Conservation (phyloP, 2,888 invertebrate genomes). For the Drosophila colorata region DNA sequence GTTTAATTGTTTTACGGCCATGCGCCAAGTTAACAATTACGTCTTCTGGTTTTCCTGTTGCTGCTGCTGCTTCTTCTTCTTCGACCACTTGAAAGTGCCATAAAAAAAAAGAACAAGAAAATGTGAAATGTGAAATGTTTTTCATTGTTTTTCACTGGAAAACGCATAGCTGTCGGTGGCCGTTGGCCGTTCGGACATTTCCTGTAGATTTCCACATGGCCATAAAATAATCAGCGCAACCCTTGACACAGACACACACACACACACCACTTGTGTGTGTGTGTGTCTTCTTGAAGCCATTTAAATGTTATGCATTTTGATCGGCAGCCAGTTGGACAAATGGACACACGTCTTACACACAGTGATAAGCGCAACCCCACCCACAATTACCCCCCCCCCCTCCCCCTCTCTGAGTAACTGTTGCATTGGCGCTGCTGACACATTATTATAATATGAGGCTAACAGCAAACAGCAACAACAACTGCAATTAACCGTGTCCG, state of each 20-base stretch:
- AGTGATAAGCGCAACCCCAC: slow-evolving; percentile 29
- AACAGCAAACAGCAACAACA: neutral
- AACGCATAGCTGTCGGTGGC: slow-evolving; percentile 34
- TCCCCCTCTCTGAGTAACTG: neutral
- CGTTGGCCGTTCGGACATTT: slow-evolving; percentile 58
- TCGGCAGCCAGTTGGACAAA: slow-evolving; percentile 15
- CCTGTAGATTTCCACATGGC: slow-evolving; percentile 78
- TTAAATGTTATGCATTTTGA: slow-evolving; percentile 22
- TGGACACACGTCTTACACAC: slow-evolving; percentile 23
- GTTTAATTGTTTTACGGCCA: slow-evolving; percentile 71
- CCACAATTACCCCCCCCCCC: neutral
- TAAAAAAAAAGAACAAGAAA: slow-evolving; percentile 43
- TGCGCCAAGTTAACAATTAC: slow-evolving; percentile 75
- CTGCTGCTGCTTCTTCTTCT: slow-evolving; percentile 11
- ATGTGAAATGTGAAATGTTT: slow-evolving; percentile 54
- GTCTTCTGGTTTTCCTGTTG: slow-evolving; percentile 22
- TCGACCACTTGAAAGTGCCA: slow-evolving; percentile 58
- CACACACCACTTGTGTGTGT: slow-evolving; percentile 4
- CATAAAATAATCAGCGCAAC: slow-evolving; percentile 78
- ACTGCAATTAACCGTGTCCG: neutral
- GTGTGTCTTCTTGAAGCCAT: slow-evolving; percentile 38
- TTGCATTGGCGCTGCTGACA: slow-evolving; percentile 24
- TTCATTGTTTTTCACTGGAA: slow-evolving; percentile 51
- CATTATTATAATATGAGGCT: slow-evolving; percentile 16
- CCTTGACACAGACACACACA: slow-evolving; percentile 66